Evolutionary conservation across 2,888 invertebrate species (phyloP), one percentile per base, ranked within the genome.

Genomic region (Lepidochitona cinerea): DNA sequence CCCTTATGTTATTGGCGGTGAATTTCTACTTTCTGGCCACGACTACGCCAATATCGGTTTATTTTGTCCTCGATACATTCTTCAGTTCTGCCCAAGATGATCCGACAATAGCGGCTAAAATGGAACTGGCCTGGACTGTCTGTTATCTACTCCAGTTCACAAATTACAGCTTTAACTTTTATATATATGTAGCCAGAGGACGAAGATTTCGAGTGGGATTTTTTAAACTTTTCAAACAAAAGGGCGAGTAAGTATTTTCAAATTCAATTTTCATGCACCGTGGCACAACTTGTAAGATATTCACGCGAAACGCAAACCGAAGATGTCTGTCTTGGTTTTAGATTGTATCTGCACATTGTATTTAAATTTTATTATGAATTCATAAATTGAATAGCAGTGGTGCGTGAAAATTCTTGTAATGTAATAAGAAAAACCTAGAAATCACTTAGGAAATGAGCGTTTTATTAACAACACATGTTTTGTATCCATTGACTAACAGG

Each of bases 91-190:
- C 71, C 29, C 52, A 70, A 0, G 64, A 66, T 6, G 73, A 71
- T 18, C 37, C 49, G 1, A 3, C 33, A 14, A 68, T 72, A 0
- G 23, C 59, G 7, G 74, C 75, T 2, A 53, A 70, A 37, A 72
- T 81, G 68, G 79, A 81, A 23, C 65, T 81, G 0, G 76, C 74
- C 0, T 77, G 77, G 76, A 78, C 78, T 12, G 71, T 81, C 0
- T 71, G 71, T 3, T 81, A 81, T 37, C 35, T 83, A 9, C 53
- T 81, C 23, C 76, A 80, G 41, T 81, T 76, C 69, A 76, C 83
- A 6, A 81, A 81, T 65, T 83, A 78, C 53, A 73, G 79, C 53
- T 66, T 79, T 33, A 83, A 83, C 70, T 83, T 83, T 69, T 83
- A 81, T 37, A 69, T 81, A n/a, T 83, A 83, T 67, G 79, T 81